phyloP scores from a whole-genome alignment of 2,888 invertebrate genomes.

The Amiota mariae region DNA sequence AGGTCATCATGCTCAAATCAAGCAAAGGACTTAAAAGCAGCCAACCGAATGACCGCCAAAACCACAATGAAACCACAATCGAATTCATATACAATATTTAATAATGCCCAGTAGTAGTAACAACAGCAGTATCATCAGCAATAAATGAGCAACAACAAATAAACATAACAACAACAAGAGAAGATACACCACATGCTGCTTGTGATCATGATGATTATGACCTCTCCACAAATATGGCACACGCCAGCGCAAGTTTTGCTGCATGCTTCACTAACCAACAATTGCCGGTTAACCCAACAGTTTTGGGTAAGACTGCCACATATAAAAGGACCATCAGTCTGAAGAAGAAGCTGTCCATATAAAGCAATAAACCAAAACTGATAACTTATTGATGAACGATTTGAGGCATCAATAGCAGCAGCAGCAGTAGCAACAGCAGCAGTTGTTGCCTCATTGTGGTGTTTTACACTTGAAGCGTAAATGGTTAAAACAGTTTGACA shows the following conservation, averaged over 20 bases:
- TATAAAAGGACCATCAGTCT: neutral
- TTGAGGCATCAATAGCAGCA: conserved; percentile 2
- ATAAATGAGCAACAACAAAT: no score
- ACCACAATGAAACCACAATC: conserved; percentile 15
- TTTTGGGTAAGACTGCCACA: neutral
- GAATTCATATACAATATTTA: conserved; percentile 26
- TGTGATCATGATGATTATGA: no score
- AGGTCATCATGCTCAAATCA: no score
- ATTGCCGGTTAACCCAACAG: conserved; percentile 21
- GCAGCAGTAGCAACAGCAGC: conserved; percentile 14
- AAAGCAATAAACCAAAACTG: conserved; percentile 24
- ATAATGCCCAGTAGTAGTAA: neutral
- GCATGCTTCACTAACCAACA: conserved; percentile 18
- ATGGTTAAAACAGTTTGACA: neutral
- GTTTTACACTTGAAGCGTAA: neutral
- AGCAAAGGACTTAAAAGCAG: neutral
- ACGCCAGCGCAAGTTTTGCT: neutral
- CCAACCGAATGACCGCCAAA: conserved; percentile 25
- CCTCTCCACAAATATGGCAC: no score
- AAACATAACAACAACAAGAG: no score
- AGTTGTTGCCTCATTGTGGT: neutral
- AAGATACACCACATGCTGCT: no score
- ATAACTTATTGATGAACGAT: conserved; percentile 22
- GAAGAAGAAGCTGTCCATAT: neutral
- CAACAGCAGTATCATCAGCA: no score